These are phyloP conservation scores for Isotomurus palustris DNA, from an alignment of 2,888 invertebrate genomes.

Conservation along the genomic window DNA sequence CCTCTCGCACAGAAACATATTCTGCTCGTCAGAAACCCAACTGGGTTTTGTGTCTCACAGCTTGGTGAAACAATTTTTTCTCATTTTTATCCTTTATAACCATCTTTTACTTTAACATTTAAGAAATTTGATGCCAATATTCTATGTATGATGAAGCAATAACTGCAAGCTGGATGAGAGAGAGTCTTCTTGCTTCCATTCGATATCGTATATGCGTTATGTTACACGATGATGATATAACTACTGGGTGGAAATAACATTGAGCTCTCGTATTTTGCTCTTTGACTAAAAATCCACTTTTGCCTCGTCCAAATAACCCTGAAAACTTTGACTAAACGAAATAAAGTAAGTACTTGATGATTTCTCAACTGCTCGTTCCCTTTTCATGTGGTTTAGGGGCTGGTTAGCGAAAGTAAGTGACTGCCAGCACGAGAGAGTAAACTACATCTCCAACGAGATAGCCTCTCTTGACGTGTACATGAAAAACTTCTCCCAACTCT, in stretches of 20 bases:
- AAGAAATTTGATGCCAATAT: conserved; percentile 13
- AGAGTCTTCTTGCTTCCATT: too few species aligned
- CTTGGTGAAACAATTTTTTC: conserved; percentile 10
- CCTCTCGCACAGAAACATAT: neutral
- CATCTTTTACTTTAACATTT: neutral
- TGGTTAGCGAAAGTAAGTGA: too few species aligned
- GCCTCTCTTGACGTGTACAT: too few species aligned
- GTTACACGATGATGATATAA: neutral
- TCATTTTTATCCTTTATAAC: conserved; percentile 3
- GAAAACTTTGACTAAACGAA: neutral
- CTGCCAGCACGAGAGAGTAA: too few species aligned
- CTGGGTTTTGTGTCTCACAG: conserved; percentile 8
- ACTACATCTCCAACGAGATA: too few species aligned
- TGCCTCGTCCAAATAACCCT: neutral
- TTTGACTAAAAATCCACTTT: neutral
- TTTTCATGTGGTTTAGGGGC: too few species aligned
- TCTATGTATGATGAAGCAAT: too few species aligned
- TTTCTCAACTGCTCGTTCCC: conserved; percentile 1
- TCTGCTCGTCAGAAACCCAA: conserved; percentile 9
- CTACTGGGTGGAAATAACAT: neutral
- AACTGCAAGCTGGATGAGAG: neutral
- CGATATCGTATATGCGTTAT: too few species aligned
- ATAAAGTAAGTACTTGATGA: conserved; percentile 1
- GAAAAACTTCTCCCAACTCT: too few species aligned
- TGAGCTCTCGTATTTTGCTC: neutral